Percentiles rank a stretch among this genome's conserved stretches.
These are phyloP conservation scores for Urosaurus nigricauda DNA, from an alignment of 2,797 vertebrate genomes.

Conservation along the genomic window DNA sequence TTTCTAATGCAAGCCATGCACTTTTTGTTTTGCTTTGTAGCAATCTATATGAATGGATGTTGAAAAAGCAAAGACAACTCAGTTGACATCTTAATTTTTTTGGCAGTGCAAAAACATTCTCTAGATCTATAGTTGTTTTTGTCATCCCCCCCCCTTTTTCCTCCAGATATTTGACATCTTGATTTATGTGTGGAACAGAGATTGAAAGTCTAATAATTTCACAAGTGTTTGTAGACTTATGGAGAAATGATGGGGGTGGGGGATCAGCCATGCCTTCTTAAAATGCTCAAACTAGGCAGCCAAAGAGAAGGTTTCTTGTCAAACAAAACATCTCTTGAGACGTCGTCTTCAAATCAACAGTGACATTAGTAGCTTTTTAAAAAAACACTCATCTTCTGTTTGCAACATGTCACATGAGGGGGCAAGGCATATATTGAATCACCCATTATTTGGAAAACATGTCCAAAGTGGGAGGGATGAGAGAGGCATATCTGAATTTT, in stretches of 20 bases:
- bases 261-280: slow-evolving; percentile 54
- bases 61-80: background rate
- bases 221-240: background rate
- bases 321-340: slow-evolving; percentile 34
- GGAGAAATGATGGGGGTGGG: slow-evolving; percentile 24
- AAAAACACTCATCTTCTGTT: background rate
- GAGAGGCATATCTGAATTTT: slow-evolving; percentile 12
- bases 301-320: slow-evolving; percentile 28
- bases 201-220: slow-evolving; percentile 35
- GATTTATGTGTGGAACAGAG: slow-evolving; percentile 26
- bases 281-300: slow-evolving; percentile 46
- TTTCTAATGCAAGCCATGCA: slow-evolving; percentile 38
- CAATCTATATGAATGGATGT: slow-evolving; percentile 43
- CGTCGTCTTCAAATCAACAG: slow-evolving; percentile 55
- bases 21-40: background rate
- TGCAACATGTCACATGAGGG: slow-evolving; percentile 46
- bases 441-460: slow-evolving; percentile 55
- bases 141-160: background rate
- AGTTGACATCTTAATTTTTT: slow-evolving; percentile 67
- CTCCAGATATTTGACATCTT: slow-evolving; percentile 39
- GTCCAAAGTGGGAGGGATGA: background rate
- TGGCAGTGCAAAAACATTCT: slow-evolving; percentile 63
- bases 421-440: slow-evolving; percentile 36
- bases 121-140: slow-evolving; percentile 55
- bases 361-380: slow-evolving; percentile 44